Conservation (phyloP, 1,140 invertebrate genomes). For the Megathymus violae region DNA sequence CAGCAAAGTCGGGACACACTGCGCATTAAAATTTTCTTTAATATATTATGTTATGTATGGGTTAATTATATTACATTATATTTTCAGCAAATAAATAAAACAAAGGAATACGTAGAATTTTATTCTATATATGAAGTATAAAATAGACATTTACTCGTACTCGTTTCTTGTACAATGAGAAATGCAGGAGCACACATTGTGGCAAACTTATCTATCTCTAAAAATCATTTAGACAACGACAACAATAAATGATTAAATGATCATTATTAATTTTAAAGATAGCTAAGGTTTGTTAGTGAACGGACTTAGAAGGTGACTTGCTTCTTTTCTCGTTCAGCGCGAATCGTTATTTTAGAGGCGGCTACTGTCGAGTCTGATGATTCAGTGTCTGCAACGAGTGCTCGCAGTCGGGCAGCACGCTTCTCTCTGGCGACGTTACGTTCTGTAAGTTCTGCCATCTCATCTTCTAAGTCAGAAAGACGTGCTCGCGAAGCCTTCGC, state of each 20-base stretch:
- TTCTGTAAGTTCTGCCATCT: conserved; percentile 85
- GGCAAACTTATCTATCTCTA: conserved; percentile 64
- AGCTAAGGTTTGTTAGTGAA: conserved; percentile 28
- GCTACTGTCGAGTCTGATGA: conserved; percentile 59
- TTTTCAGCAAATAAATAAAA: conserved; percentile 61
- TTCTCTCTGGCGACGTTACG: conserved; percentile 84
- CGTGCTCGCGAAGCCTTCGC: conserved; percentile 80
- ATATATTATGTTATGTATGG: too few relatives aligned
- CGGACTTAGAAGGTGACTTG: conserved; percentile 76
- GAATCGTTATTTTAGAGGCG: conserved; percentile 66
- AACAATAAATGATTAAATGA: conserved; percentile 19
- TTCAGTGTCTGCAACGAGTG: conserved; percentile 84
- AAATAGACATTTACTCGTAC: conserved; percentile 70
- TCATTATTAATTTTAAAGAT: conserved; percentile 36
- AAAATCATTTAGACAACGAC: conserved; percentile 39
- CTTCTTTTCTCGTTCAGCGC: conserved; percentile 75
- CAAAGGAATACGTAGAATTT: conserved; percentile 64
- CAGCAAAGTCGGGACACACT: too few relatives aligned
- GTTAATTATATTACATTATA: conserved; percentile 38
- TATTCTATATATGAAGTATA: conserved; percentile 72
- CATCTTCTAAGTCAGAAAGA: conserved; percentile 85
- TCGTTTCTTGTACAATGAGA: conserved; percentile 65
- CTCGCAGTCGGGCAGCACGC: conserved; percentile 83
- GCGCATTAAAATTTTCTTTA: too few relatives aligned
- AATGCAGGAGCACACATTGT: conserved; percentile 69